A percentile compares a stretch with the other conserved stretches of the same genome.
phyloP scores from a whole-genome alignment of 2,888 invertebrate genomes.

The Apantesis nais region DNA sequence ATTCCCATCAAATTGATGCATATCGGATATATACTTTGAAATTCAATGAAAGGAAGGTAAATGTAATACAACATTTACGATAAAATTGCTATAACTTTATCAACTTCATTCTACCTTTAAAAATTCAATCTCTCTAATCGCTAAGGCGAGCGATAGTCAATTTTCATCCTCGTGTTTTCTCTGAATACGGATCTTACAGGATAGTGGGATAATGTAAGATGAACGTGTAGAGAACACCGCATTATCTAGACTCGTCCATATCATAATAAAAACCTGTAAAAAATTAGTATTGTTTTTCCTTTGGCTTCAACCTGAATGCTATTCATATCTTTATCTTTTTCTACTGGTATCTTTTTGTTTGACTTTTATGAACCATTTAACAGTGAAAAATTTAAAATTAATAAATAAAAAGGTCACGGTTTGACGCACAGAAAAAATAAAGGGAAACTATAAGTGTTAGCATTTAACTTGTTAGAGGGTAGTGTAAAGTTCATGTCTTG shows the following conservation, averaged over 20 bases:
- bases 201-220: conserved; percentile 13
- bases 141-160: conserved; percentile 25
- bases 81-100: conserved; percentile 8
- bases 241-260: conserved; percentile 33
- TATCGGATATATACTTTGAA: neutral
- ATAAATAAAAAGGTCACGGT: neutral
- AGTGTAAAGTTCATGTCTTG: too few species aligned
- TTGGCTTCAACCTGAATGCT: neutral
- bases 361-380: neutral
- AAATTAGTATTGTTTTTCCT: conserved; percentile 1
- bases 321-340: neutral
- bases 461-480: too few species aligned
- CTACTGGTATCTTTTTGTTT: neutral
- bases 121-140: conserved; percentile 24
- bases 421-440: too few species aligned
- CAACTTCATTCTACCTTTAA: conserved; percentile 8
- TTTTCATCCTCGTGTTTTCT: conserved; percentile 38
- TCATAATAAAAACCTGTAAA: conserved; percentile 28
- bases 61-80: conserved; percentile 1
- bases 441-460: too few species aligned
- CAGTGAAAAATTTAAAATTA: neutral
- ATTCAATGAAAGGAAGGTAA: conserved; percentile 2
- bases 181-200: conserved; percentile 22
- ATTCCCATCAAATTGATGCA: conserved; percentile 1
- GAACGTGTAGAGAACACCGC: conserved; percentile 32